phyloP scores from a whole-genome alignment of 2,113 vertebrate genomes.

The Mesoclemmys tuberculata region DNA sequence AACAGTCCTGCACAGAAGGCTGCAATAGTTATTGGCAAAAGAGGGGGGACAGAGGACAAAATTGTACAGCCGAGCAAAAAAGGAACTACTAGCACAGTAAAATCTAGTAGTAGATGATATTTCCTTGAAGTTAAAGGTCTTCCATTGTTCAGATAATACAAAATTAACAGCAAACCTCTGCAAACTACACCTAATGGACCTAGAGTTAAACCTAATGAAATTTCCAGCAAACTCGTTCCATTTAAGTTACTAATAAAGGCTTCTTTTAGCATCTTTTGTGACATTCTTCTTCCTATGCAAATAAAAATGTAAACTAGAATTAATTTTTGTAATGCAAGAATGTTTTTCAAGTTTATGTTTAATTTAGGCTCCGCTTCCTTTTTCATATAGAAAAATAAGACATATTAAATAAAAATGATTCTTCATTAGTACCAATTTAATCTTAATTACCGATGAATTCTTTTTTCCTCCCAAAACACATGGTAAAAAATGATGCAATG shows the following conservation, averaged over 20 bases:
- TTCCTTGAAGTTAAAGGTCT: conserved; percentile 69
- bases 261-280: conserved; percentile 86
- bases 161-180: conserved; percentile 86
- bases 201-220: conserved; percentile 83
- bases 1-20: conserved; percentile 68
- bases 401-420: background rate
- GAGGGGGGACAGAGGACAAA: conserved; percentile 77
- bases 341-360: background rate
- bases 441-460: accelerated
- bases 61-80: conserved; percentile 86
- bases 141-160: conserved; percentile 71
- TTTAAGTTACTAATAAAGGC: conserved; percentile 92
- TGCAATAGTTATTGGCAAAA: conserved; percentile 67
- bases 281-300: conserved; percentile 81
- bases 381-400: too few relatives aligned
- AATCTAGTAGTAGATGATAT: conserved; percentile 85
- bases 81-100: conserved; percentile 83
- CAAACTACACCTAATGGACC: conserved; percentile 85
- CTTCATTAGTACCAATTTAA: background rate
- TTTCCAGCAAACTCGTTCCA: conserved; percentile 90
- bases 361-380: background rate
- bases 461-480: background rate
- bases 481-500: background rate
- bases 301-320: background rate
- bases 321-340: background rate